Conservation (phyloP, 2,113 vertebrate species). For the Neogobius melanostomus region DNA sequence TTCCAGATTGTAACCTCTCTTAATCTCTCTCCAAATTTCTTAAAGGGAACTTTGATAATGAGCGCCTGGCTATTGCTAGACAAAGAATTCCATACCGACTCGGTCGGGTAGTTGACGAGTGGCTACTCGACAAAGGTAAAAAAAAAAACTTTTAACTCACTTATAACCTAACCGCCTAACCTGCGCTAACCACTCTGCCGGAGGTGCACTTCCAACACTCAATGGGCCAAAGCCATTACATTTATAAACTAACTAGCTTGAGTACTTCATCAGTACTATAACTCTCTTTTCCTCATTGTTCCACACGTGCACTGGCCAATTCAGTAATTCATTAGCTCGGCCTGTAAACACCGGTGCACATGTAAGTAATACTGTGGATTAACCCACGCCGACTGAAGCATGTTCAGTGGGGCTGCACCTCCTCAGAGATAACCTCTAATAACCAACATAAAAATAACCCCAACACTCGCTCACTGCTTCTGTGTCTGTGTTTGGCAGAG, state of each 20-base stretch:
- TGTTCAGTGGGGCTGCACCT: constrained; percentile 72
- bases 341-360: not conserved
- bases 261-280: not conserved
- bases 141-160: constrained; percentile 85
- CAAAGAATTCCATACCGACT: constrained; percentile 98
- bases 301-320: no score
- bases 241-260: not conserved
- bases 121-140: constrained; percentile 99
- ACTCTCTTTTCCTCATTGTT: not conserved
- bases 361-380: not conserved
- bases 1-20: constrained; percentile 83
- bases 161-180: constrained; percentile 79
- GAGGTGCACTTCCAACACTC: constrained; percentile 80
- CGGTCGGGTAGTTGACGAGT: constrained; percentile 98
- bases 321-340: not conserved
- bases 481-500: constrained; percentile 72
- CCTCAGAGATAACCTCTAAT: constrained; percentile 79
- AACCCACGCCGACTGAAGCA: no score
- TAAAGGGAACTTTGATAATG: constrained; percentile 98
- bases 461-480: constrained; percentile 65
- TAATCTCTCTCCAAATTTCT: constrained; percentile 91
- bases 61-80: constrained; percentile 98
- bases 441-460: constrained; percentile 85
- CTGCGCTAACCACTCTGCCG: constrained; percentile 80
- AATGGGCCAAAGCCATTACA: constrained; percentile 21